phyloP scores from a whole-genome alignment of 2,888 invertebrate species.

The Seira ritae region DNA sequence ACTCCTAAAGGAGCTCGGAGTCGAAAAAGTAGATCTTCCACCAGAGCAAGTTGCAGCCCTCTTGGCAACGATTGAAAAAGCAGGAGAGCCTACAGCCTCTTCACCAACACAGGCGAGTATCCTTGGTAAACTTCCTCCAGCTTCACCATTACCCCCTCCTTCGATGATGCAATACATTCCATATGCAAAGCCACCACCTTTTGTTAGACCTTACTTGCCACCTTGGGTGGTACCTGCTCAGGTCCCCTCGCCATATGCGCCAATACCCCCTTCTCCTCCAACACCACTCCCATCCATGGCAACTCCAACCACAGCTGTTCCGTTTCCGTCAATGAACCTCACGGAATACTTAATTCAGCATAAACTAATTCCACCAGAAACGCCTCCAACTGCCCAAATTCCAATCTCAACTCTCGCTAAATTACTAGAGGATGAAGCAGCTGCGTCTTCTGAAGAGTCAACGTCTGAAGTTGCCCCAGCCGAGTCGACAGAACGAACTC shows the following conservation, averaged over 20 bases:
- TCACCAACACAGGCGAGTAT: too few species aligned
- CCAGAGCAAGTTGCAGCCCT: slow-evolving; percentile 13
- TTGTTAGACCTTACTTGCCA: neutral
- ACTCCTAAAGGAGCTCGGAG: slow-evolving; percentile 17
- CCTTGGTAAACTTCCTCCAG: neutral
- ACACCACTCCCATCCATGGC: neutral
- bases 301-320: neutral
- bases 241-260: neutral
- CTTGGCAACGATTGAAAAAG: neutral
- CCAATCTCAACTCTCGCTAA: slow-evolving; percentile 6
- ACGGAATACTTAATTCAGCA: slow-evolving; percentile 19
- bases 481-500: neutral
- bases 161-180: neutral
- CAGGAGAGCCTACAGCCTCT: neutral
- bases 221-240: neutral
- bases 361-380: slow-evolving; percentile 12
- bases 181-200: neutral
- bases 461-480: neutral
- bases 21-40: slow-evolving; percentile 18
- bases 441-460: neutral
- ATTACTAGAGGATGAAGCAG: neutral
- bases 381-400: neutral
- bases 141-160: slow-evolving; percentile 21
- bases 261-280: neutral
- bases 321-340: slow-evolving; percentile 13